Evolutionary conservation across 2,888 invertebrate species (phyloP).

Genomic region (Actias luna): DNA sequence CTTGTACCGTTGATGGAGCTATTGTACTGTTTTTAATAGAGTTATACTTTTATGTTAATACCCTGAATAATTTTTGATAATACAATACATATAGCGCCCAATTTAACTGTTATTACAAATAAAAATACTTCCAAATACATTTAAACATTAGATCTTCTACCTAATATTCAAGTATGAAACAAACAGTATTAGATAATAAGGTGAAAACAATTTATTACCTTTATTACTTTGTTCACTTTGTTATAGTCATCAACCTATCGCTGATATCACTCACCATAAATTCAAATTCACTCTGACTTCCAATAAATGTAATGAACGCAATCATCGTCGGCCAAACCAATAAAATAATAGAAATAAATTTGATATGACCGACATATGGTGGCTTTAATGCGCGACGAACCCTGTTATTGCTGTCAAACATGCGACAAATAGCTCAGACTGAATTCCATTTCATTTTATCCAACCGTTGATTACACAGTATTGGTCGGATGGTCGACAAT

Average conservation of each 20-base stretch:
- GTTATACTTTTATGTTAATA: constrained; percentile 54
- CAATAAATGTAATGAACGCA: constrained; percentile 80
- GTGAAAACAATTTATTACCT: constrained; percentile 68
- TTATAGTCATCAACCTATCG: constrained; percentile 76
- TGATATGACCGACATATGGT: constrained; percentile 82
- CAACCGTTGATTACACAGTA: constrained; percentile 78
- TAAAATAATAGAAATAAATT: constrained; percentile 82
- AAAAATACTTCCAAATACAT: not conserved
- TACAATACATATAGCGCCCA: constrained; percentile 26
- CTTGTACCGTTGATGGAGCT: constrained; percentile 69
- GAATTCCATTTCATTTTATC: constrained; percentile 73
- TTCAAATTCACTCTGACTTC: constrained; percentile 78
- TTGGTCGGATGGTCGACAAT: constrained; percentile 75
- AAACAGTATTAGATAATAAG: constrained; percentile 23
- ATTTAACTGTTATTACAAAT: constrained; percentile 17
- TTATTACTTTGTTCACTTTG: constrained; percentile 75
- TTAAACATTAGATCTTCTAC: not conserved
- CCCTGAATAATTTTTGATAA: constrained; percentile 44
- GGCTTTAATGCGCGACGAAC: constrained; percentile 74
- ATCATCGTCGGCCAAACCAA: constrained; percentile 74
- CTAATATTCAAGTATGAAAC: constrained; percentile 8
- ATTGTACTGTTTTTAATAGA: constrained; percentile 69
- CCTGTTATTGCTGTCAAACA: constrained; percentile 82
- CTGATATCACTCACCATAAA: constrained; percentile 74
- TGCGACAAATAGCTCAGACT: constrained; percentile 77